Conservation (phyloP, 1,140 invertebrate species). For the Formica exsecta region DNA sequence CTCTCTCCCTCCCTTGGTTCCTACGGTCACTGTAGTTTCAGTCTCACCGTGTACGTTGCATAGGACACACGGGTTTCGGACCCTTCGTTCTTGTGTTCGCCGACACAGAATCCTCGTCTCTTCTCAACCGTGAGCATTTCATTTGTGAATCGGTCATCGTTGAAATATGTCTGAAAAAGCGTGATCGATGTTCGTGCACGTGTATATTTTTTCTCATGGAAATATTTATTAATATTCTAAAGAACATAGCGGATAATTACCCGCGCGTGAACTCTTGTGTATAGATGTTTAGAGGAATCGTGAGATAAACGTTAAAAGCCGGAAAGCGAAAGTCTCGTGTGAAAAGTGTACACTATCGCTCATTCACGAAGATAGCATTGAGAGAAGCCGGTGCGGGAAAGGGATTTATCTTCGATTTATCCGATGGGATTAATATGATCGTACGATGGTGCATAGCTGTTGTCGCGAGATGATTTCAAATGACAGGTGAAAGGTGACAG, state of each 20-base stretch:
- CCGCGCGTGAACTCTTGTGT: background rate
- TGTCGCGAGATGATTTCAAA: background rate
- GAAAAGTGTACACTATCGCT: background rate
- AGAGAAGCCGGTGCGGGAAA: background rate
- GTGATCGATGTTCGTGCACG: background rate
- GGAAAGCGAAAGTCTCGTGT: background rate
- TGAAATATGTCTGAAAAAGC: background rate
- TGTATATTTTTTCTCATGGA: background rate
- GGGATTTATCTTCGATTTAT: background rate
- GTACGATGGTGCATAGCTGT: background rate
- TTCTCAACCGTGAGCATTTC: background rate
- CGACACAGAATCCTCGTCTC: background rate
- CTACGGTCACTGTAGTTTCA: slow-evolving; percentile 77
- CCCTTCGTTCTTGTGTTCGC: background rate
- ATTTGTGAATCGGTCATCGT: background rate
- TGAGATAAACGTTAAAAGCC: background rate
- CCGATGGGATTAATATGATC: background rate
- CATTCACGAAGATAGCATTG: background rate
- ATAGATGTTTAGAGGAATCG: background rate
- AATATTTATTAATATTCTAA: slow-evolving; percentile 15
- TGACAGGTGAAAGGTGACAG: background rate
- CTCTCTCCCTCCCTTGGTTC: slow-evolving; percentile 69
- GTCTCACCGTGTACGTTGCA: slow-evolving; percentile 76
- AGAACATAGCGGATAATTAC: background rate
- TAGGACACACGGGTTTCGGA: slow-evolving; percentile 55